Percentiles rank a stretch among this genome's conserved stretches.
These are phyloP conservation scores for Neoitamus cyanurus DNA, from an alignment of 2,888 invertebrate genomes.

Conservation along the genomic window DNA sequence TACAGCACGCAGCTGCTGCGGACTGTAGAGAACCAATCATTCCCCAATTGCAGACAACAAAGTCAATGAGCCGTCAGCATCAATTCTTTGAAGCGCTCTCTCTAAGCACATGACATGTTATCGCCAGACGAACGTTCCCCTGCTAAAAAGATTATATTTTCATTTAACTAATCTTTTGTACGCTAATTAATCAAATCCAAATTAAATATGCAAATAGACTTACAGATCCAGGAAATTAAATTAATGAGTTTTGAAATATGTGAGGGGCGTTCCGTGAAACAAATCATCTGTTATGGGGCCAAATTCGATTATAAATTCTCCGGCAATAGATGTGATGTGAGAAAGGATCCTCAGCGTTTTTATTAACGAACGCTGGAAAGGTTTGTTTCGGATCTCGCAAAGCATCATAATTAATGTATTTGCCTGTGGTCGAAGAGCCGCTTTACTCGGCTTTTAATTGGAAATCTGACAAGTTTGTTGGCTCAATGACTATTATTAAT, in stretches of 20 bases:
- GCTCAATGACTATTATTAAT: constrained; percentile 51
- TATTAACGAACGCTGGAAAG: constrained; percentile 8
- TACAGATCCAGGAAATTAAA: constrained; percentile 49
- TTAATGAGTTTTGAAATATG: constrained; percentile 53
- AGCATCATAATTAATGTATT: constrained; percentile 48
- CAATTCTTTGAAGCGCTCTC: background rate
- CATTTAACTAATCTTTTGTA: constrained; percentile 31
- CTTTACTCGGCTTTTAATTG: constrained; percentile 50
- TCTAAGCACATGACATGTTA: background rate
- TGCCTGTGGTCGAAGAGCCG: constrained; percentile 43
- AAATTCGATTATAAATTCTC: constrained; percentile 48
- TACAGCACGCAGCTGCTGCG: background rate
- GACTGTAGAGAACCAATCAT: background rate
- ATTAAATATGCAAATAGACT: constrained; percentile 52
- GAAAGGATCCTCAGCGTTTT: constrained; percentile 35
- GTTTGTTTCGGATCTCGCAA: background rate
- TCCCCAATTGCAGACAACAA: background rate
- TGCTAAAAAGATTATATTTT: background rate
- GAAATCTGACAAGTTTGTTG: constrained; percentile 51
- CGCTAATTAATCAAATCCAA: constrained; percentile 47
- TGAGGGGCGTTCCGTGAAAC: constrained; percentile 50
- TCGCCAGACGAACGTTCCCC: background rate
- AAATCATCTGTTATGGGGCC: constrained; percentile 47
- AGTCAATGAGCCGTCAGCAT: constrained; percentile 22
- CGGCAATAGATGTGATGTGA: constrained; percentile 42